Evolutionary conservation across 2,797 vertebrate genomes (phyloP).

Genomic region (Bradypodion ventrale): DNA sequence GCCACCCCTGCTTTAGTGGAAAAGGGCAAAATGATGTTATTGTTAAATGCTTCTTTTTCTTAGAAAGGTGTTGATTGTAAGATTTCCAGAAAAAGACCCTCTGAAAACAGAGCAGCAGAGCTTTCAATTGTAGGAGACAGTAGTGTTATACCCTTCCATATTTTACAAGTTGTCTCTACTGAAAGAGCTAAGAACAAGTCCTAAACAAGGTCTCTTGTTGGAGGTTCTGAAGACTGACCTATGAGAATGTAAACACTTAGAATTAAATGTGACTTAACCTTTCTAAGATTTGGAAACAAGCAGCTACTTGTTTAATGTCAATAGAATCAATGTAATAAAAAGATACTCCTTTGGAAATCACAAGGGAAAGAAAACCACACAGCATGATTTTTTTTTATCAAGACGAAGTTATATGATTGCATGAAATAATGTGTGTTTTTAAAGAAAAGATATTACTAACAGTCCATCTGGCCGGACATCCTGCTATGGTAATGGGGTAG

Average conservation of each 20-base stretch:
- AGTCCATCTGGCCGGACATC: too few relatives aligned
- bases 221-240: background rate
- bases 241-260: background rate
- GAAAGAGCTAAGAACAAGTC: background rate
- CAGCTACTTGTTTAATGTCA: slow-evolving; percentile 25
- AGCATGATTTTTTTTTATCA: background rate
- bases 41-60: background rate
- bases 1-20: too few relatives aligned
- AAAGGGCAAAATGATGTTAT: background rate
- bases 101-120: background rate
- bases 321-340: slow-evolving; percentile 8
- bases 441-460: background rate
- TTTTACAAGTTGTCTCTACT: background rate
- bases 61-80: too few relatives aligned
- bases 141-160: background rate
- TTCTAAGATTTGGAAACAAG: slow-evolving; percentile 26
- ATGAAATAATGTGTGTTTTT: background rate
- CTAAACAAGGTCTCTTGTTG: background rate
- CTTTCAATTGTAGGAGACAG: background rate
- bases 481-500: too few relatives aligned
- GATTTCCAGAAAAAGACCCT: too few relatives aligned
- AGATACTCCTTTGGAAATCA: background rate
- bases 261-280: slow-evolving; percentile 25
- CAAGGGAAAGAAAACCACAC: background rate
- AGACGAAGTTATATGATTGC: background rate